phyloP scores from a whole-genome alignment of 2,888 invertebrate genomes.

The Caenorhabditis zanzibari region DNA sequence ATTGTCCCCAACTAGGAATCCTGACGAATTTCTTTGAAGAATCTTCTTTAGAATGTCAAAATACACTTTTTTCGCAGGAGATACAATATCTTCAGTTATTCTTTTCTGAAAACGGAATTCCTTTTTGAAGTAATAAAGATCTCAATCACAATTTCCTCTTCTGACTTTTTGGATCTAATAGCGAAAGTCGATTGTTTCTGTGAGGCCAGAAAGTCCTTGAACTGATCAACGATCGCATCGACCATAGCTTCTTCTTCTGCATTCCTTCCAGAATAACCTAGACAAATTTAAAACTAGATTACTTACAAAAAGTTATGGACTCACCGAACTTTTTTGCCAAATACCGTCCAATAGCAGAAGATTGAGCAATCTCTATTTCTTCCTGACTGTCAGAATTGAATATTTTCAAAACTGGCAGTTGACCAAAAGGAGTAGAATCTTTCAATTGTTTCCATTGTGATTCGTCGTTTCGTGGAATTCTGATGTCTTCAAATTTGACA shows the following conservation, averaged over 20 bases:
- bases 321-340: constrained; percentile 36
- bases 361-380: constrained; percentile 31
- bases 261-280: constrained; percentile 31
- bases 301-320: neutral
- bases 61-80: constrained; percentile 22
- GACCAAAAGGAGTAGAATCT: constrained; percentile 18
- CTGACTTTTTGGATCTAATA: neutral
- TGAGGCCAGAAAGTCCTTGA: constrained; percentile 39
- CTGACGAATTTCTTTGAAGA: constrained; percentile 19
- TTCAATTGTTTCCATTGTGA: constrained; percentile 32
- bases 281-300: neutral
- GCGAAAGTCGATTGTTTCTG: neutral
- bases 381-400: neutral
- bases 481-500: constrained; percentile 30
- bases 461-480: constrained; percentile 5
- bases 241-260: constrained; percentile 34
- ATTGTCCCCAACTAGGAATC: constrained; percentile 37
- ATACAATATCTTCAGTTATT: constrained; percentile 2
- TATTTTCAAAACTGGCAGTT: constrained; percentile 30
- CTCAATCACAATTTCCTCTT: constrained; percentile 9
- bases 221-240: constrained; percentile 42
- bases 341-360: constrained; percentile 42
- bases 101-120: neutral
- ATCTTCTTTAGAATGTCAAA: constrained; percentile 35
- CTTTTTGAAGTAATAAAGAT: too few species aligned